Evolutionary conservation across 35 echinoderm and acorn worm genomes (phyloP).

Genomic region (Ophioderma brevispina): DNA sequence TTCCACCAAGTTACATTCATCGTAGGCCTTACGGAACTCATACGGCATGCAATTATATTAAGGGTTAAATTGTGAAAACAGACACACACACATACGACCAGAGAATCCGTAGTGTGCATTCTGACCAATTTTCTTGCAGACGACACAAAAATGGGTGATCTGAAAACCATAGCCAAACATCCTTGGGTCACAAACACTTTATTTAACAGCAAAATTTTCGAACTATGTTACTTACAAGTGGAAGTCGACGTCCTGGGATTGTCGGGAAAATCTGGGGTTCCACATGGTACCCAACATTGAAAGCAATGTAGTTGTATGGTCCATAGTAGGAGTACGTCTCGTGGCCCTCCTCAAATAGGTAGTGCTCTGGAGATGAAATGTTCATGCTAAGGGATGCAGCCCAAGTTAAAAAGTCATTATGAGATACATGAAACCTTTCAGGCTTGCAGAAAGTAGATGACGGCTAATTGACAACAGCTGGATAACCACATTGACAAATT

Average conservation of each 20-base stretch:
- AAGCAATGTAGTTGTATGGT: slow-evolving; percentile 87
- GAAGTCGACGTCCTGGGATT: slow-evolving; percentile 84
- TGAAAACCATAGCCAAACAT: no score
- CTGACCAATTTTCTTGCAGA: no score
- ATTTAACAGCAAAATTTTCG: no score
- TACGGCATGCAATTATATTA: no score
- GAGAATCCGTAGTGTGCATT: no score
- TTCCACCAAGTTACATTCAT: no score
- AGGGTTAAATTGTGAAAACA: no score
- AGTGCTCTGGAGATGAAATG: slow-evolving; percentile 99
- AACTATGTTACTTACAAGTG: slow-evolving; percentile 87
- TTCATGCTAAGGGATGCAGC: slow-evolving; percentile 90
- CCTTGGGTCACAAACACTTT: no score
- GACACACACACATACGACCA: no score
- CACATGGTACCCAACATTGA: slow-evolving; percentile 99
- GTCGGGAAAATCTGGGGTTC: slow-evolving; percentile 98
- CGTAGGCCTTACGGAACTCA: no score
- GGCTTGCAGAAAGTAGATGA: slow-evolving; percentile 72
- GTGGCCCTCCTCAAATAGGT: slow-evolving; percentile 82
- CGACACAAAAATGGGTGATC: no score
- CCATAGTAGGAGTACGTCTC: slow-evolving; percentile 99
- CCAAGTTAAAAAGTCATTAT: slow-evolving; percentile 74
- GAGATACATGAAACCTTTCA: slow-evolving; percentile 80
- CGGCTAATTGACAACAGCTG: slow-evolving; percentile 83
- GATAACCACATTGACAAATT: slow-evolving; percentile 66